Evolutionary conservation across 2,797 vertebrate species (phyloP).

Genomic region (Acrocephalus scirpaceus): DNA sequence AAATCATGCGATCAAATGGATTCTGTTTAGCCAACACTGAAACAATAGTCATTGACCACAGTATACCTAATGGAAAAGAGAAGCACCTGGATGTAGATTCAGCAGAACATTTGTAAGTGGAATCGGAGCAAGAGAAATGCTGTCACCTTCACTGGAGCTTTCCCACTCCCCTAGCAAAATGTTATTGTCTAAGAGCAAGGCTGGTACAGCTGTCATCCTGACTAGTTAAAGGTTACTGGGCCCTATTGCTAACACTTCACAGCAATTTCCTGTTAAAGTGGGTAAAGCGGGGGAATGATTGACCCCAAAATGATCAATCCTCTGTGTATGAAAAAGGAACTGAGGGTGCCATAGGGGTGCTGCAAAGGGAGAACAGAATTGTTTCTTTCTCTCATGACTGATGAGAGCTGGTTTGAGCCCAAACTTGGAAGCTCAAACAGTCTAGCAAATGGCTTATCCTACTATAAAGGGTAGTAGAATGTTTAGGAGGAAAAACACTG

Average conservation of each 20-base stretch:
- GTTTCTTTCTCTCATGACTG: neutral
- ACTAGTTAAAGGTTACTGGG: neutral
- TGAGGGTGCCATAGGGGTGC: neutral
- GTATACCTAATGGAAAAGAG: constrained; percentile 87
- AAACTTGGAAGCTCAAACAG: neutral
- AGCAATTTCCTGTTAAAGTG: neutral
- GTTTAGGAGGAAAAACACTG: neutral
- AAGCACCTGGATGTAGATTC: constrained; percentile 88
- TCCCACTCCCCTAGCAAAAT: neutral
- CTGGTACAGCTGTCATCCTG: neutral
- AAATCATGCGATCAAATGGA: constrained; percentile 98
- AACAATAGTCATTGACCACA: constrained; percentile 95
- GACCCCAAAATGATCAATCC: neutral
- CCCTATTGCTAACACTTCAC: neutral
- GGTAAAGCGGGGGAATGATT: neutral
- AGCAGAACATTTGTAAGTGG: constrained; percentile 87
- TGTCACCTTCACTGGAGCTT: neutral
- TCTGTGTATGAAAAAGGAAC: neutral
- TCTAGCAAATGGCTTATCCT: neutral
- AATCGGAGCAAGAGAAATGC: neutral
- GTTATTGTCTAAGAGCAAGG: neutral
- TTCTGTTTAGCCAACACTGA: constrained; percentile 98
- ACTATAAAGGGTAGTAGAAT: neutral
- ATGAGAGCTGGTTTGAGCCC: neutral
- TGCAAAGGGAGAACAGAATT: neutral